Evolutionary conservation across 2,888 invertebrate species (phyloP).

Genomic region (Tortricodes alternella): DNA sequence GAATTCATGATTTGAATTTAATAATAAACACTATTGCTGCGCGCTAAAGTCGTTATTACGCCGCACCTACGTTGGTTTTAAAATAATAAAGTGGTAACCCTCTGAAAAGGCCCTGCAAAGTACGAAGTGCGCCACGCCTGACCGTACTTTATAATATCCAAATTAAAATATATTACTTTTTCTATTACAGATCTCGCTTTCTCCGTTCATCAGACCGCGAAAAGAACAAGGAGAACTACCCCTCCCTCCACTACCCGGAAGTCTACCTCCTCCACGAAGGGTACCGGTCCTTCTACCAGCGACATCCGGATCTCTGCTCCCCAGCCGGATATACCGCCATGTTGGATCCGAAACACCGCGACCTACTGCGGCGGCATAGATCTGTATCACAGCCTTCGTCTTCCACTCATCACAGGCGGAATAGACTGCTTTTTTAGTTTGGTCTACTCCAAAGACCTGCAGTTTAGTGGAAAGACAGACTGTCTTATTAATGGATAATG

Average conservation of each 20-base stretch:
- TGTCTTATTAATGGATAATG: background rate
- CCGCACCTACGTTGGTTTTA: no score
- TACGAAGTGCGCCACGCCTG: no score
- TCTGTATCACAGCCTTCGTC: slow-evolving; percentile 38
- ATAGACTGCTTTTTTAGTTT: slow-evolving; percentile 34
- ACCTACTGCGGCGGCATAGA: slow-evolving; percentile 88
- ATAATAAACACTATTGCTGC: no score
- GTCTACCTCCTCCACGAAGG: slow-evolving; percentile 94
- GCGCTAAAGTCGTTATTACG: no score
- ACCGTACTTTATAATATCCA: no score
- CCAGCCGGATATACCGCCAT: slow-evolving; percentile 90
- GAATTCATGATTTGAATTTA: no score
- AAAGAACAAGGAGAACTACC: slow-evolving; percentile 91
- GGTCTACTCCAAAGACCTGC: slow-evolving; percentile 31
- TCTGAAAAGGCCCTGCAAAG: no score
- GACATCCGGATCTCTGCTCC: slow-evolving; percentile 85
- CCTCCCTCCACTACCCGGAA: slow-evolving; percentile 94
- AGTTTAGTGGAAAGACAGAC: slow-evolving; percentile 2
- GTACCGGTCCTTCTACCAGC: slow-evolving; percentile 85
- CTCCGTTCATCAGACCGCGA: slow-evolving; percentile 92
- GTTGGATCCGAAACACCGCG: slow-evolving; percentile 90
- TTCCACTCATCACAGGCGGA: slow-evolving; percentile 36
- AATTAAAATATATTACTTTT: no score
- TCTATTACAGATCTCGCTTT: slow-evolving; percentile 86
- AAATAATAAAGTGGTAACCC: no score